Evolutionary conservation across 2,888 invertebrate genomes (phyloP).

Genomic region (Lithophane semibrunnea): DNA sequence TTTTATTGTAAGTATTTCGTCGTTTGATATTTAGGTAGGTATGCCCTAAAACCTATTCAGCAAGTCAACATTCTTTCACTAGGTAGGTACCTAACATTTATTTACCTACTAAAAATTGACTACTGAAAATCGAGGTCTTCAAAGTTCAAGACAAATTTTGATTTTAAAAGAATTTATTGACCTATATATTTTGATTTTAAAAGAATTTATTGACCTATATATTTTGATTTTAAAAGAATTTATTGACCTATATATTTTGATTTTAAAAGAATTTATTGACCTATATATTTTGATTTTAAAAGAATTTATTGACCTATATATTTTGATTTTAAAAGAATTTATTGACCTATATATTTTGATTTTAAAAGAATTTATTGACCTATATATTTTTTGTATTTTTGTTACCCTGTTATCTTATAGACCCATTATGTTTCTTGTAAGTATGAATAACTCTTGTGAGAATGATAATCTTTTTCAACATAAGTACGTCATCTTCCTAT

Average conservation of each 20-base stretch:
- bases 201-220: background rate
- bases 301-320: background rate
- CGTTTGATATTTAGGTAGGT: background rate
- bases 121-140: constrained; percentile 13
- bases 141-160: constrained; percentile 6
- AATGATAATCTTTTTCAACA: background rate
- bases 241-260: background rate
- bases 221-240: too few relatives aligned
- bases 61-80: constrained; percentile 1
- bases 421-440: background rate
- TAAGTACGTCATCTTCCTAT: background rate
- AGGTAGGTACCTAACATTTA: background rate
- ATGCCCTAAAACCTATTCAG: background rate
- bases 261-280: background rate
- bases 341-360: background rate
- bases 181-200: background rate
- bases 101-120: background rate
- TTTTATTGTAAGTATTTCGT: constrained; percentile 2
- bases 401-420: background rate
- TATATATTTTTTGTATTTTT: background rate
- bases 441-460: constrained; percentile 8
- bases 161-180: background rate
- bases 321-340: background rate
- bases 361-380: background rate
- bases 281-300: background rate